phyloP scores from a whole-genome alignment of 2,888 invertebrate genomes.

The Heteromurus nitidus region DNA sequence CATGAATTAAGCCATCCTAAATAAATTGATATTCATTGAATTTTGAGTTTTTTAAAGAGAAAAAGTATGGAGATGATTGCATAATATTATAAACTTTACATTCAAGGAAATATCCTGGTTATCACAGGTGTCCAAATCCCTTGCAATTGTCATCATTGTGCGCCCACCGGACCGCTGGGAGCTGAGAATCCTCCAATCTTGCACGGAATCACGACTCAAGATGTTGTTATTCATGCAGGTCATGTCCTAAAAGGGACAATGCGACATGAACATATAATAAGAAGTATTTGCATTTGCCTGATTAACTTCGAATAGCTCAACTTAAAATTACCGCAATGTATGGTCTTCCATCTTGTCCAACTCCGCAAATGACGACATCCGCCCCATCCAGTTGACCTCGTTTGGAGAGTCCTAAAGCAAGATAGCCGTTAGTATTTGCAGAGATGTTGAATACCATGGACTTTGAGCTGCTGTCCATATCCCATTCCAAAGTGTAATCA shows the following conservation, averaged over 20 bases:
- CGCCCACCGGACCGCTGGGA: not conserved
- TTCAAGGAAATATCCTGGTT: not conserved
- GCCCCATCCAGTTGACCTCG: constrained; percentile 31
- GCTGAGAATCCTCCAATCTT: not conserved
- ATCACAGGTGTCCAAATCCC: constrained; percentile 16
- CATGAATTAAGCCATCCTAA: constrained; percentile 6
- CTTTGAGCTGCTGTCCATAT: not conserved
- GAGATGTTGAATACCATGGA: constrained; percentile 14
- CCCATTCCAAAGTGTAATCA: constrained; percentile 30
- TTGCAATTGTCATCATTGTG: not conserved
- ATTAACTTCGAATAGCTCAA: no score
- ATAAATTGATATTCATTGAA: not conserved
- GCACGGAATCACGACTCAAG: not conserved
- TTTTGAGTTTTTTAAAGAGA: no score
- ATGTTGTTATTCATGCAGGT: not conserved
- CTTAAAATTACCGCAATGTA: constrained; percentile 24
- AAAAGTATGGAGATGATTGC: no score
- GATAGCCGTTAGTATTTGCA: constrained; percentile 2
- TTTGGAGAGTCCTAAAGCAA: constrained; percentile 31
- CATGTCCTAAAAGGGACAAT: constrained; percentile 10
- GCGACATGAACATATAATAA: no score
- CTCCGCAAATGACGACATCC: constrained; percentile 41
- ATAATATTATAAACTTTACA: not conserved
- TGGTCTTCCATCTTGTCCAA: constrained; percentile 1
- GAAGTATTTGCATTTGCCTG: no score